Evolutionary conservation across 1,140 invertebrate species (phyloP).

Genomic region (Popillia japonica): DNA sequence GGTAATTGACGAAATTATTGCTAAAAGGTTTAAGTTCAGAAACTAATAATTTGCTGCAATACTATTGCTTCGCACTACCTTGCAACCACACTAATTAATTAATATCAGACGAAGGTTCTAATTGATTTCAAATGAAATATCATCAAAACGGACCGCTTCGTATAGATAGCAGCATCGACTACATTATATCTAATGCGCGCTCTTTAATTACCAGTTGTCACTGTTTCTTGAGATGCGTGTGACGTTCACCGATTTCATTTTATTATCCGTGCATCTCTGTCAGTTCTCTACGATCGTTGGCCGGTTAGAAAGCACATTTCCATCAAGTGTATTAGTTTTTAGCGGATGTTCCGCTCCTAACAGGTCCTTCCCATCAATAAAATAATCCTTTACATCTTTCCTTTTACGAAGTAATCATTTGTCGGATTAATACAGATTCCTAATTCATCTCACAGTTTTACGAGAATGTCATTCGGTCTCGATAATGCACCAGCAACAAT

Average conservation of each 20-base stretch:
- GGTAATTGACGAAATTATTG: too few relatives aligned
- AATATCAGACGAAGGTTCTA: too few relatives aligned
- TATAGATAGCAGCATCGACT: neutral
- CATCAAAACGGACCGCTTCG: neutral
- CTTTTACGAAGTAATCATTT: conserved; percentile 9
- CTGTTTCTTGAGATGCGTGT: conserved; percentile 6
- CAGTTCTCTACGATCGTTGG: neutral
- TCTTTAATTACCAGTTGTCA: conserved; percentile 30
- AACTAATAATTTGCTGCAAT: too few relatives aligned
- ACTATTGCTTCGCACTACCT: too few relatives aligned
- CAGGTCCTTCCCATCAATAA: neutral
- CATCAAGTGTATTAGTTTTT: neutral
- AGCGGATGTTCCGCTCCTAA: neutral
- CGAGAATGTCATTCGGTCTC: too few relatives aligned
- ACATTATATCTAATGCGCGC: conserved; percentile 22
- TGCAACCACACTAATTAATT: too few relatives aligned
- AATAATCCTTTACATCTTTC: neutral
- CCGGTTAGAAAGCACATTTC: neutral
- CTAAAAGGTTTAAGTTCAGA: too few relatives aligned
- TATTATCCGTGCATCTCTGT: conserved; percentile 16
- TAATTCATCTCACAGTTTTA: too few relatives aligned
- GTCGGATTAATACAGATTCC: neutral
- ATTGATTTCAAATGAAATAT: neutral
- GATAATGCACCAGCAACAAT: too few relatives aligned
- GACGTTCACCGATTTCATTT: conserved; percentile 10